Base-by-base conservation (phyloP, 2,113 vertebrate genomes). In the Neodon shergylaensis region DNA sequence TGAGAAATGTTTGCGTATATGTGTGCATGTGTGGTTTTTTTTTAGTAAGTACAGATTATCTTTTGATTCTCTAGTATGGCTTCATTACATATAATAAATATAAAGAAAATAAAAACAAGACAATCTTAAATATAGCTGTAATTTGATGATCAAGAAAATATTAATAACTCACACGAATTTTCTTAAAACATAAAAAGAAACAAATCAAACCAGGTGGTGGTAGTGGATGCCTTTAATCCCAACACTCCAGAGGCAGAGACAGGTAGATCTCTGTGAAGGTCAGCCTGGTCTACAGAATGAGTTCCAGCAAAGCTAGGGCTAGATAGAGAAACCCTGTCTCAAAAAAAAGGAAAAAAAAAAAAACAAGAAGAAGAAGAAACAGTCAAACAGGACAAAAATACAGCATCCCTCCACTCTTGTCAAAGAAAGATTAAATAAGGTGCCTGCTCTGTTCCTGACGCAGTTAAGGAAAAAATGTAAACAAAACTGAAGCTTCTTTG, bases 141-240 rank as follows among this genome's bases (percentile, higher is more conserved):
- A 83, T 84, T 90, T 94, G 52, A 90, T 65, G 17, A 83, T 7
- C n/a, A 88, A 36, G 84, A 95, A 92, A 95, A 91, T 26, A 84
- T n/a, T 65, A 94, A 19, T 61, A 91, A 72, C 63, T 73, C 73
- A 74, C 17, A 31, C 1, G 91, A 85, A 77, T 42, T 58, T 85
- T 73, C 49, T 66, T 65, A 92, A 91, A 91, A 54, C 72, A 88
- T 33, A 76, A 95, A 33, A 85, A 88, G n/a, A 36, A 68, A 66
- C 61, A 66, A 65, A 49, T 91, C 28, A 36, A 89, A 19, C 17
- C 70, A 72, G 36, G 70, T 19, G 3, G 7, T n/a, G 36, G 70
- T n/a, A 33, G 68, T 16, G 14, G 16, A 9, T 3, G 17, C 33
- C 68, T 72, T 72, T 72, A 72, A n/a, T 19, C 68, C 68, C 68